Conservation (phyloP, 2,888 invertebrate genomes). For the Trissonchulus sp. region DNA sequence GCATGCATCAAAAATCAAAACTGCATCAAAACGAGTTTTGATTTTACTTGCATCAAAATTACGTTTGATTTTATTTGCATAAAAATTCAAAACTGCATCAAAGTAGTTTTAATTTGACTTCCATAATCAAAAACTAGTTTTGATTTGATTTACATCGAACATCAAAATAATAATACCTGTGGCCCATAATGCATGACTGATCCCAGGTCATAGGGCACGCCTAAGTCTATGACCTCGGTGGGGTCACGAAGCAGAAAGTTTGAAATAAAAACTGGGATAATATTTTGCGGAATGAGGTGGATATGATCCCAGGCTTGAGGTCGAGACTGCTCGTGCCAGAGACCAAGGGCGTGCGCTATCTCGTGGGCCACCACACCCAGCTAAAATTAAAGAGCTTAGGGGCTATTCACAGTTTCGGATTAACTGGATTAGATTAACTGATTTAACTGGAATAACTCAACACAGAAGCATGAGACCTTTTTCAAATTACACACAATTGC, state of each 20-base stretch:
- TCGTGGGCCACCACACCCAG: slow-evolving; percentile 48
- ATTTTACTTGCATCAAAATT: too few species aligned
- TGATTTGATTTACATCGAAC: too few species aligned
- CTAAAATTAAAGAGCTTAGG: slow-evolving; percentile 42
- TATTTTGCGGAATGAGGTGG: slow-evolving; percentile 40
- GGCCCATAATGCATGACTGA: slow-evolving; percentile 47
- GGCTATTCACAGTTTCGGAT: background rate
- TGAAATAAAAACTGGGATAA: slow-evolving; percentile 45
- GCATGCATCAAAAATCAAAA: too few species aligned
- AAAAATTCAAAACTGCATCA: too few species aligned
- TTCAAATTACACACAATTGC: too few species aligned
- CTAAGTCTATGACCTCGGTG: slow-evolving; percentile 39
- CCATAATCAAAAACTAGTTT: too few species aligned
- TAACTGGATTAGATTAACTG: background rate
- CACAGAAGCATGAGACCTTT: too few species aligned
- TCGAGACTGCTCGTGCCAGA: slow-evolving; percentile 46
- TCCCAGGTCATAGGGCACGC: slow-evolving; percentile 48
- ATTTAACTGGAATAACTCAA: too few species aligned
- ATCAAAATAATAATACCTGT: too few species aligned
- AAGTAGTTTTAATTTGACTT: too few species aligned
- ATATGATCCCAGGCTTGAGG: slow-evolving; percentile 42
- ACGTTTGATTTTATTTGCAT: too few species aligned
- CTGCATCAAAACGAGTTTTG: too few species aligned
- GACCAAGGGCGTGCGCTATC: slow-evolving; percentile 46
- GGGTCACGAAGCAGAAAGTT: slow-evolving; percentile 43